Percentiles rank a stretch among this genome's conserved stretches.
These are phyloP conservation scores for Tauraco hartlaubi DNA, from an alignment of 2,797 vertebrate species.

Conservation along the genomic window DNA sequence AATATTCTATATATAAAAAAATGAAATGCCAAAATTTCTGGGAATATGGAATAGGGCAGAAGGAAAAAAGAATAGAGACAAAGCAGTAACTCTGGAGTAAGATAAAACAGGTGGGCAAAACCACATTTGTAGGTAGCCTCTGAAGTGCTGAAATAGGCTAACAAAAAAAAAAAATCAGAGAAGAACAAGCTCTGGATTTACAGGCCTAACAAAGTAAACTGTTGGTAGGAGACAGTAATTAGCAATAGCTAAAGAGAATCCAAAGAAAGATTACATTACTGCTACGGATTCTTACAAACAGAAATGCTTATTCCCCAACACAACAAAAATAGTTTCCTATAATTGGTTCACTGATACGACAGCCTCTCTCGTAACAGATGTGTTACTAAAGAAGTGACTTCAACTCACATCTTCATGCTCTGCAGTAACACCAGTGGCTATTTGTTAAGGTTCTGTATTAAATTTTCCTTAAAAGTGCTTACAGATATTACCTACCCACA, in stretches of 20 bases:
- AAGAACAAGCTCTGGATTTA: background rate
- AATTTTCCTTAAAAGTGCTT: background rate
- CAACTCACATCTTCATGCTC: background rate
- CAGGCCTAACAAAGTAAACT: background rate
- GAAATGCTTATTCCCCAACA: background rate
- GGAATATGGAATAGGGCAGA: background rate
- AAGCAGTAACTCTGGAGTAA: background rate
- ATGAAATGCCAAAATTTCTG: background rate
- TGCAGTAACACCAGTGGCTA: background rate
- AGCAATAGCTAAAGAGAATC: background rate
- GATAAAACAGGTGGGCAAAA: background rate
- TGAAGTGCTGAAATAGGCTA: background rate
- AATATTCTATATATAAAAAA: background rate
- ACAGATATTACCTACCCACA: background rate
- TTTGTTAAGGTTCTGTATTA: background rate
- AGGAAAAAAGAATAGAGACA: background rate
- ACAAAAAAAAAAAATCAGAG: background rate
- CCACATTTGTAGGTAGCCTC: background rate
- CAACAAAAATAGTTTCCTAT: background rate
- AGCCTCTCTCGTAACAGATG: background rate
- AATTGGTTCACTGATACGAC: background rate
- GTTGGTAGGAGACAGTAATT: background rate
- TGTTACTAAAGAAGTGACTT: background rate
- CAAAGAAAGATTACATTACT: background rate
- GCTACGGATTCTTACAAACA: background rate